Conservation (phyloP, 37 sponge, comb jelly and placozoan species). For the Hormiphora californensis region DNA sequence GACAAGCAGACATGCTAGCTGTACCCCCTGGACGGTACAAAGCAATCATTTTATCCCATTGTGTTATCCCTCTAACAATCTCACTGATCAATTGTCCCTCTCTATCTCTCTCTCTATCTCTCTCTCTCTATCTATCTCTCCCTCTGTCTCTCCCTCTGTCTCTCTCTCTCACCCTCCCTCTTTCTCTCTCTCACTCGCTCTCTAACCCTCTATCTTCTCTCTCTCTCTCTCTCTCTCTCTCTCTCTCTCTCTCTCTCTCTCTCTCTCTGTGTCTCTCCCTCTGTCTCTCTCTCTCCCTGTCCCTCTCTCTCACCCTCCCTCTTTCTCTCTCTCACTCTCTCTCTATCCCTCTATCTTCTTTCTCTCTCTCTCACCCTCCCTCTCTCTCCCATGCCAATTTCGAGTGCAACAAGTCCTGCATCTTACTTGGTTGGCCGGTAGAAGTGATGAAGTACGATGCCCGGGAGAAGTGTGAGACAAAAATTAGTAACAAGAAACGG, state of each 20-base stretch:
- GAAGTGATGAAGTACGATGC: too few relatives aligned
- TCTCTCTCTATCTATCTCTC: neutral
- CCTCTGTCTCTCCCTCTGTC: neutral
- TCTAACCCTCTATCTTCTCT: neutral
- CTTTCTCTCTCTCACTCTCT: neutral
- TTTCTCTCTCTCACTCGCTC: neutral
- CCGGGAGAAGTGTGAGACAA: too few relatives aligned
- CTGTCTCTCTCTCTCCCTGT: neutral
- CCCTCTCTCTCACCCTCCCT: neutral
- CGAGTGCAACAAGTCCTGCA: too few relatives aligned
- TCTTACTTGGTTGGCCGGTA: too few relatives aligned
- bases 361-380: neutral
- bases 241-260: neutral
- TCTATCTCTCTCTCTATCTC: neutral
- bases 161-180: neutral
- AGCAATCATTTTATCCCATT: too few relatives aligned
- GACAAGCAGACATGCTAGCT: too few relatives aligned
- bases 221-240: neutral
- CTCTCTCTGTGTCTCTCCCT: neutral
- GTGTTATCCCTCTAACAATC: too few relatives aligned
- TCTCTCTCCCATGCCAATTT: neutral
- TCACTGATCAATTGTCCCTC: neutral
- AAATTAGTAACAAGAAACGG: too few relatives aligned
- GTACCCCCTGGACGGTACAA: too few relatives aligned
- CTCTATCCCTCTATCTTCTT: neutral